Conservation (phyloP, 1,140 invertebrate species). For the Aphis gossypii region DNA sequence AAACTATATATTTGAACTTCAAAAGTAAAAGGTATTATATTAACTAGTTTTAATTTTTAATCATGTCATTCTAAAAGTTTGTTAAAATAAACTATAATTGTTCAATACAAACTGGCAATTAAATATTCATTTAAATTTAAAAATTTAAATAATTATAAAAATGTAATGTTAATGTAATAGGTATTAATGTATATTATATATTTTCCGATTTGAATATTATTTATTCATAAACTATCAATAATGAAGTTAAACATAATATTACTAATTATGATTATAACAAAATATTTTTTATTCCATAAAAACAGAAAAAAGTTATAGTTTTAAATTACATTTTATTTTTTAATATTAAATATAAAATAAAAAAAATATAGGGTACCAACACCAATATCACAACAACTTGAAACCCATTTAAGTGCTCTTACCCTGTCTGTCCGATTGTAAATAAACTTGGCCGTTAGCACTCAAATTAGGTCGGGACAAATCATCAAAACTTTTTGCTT, state of each 20-base stretch:
- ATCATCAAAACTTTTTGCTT: slow-evolving; percentile 70
- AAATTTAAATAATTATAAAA: not conserved
- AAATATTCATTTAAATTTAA: not conserved
- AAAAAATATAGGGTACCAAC: not conserved
- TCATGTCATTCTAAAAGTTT: not conserved
- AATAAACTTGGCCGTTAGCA: slow-evolving; percentile 79
- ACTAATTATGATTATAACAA: not conserved
- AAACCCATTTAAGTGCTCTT: slow-evolving; percentile 67
- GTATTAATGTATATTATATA: not conserved
- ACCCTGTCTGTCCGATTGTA: slow-evolving; percentile 81
- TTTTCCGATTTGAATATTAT: not conserved
- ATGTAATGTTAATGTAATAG: not conserved
- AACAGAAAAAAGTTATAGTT: not conserved
- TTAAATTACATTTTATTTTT: not conserved
- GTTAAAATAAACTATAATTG: not conserved
- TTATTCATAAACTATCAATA: not conserved
- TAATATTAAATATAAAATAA: not conserved
- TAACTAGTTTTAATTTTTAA: not conserved
- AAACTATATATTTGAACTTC: not conserved
- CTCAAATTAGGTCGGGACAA: slow-evolving; percentile 73
- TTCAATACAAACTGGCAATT: not conserved
- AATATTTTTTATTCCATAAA: not conserved
- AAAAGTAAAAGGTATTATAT: not conserved
- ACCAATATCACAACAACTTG: not conserved
- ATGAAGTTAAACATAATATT: not conserved